A percentile compares a stretch with the other conserved stretches of the same genome.
Conservation (phyloP, 2,113 vertebrate species). For the Microcebus ravelobensis region DNA sequence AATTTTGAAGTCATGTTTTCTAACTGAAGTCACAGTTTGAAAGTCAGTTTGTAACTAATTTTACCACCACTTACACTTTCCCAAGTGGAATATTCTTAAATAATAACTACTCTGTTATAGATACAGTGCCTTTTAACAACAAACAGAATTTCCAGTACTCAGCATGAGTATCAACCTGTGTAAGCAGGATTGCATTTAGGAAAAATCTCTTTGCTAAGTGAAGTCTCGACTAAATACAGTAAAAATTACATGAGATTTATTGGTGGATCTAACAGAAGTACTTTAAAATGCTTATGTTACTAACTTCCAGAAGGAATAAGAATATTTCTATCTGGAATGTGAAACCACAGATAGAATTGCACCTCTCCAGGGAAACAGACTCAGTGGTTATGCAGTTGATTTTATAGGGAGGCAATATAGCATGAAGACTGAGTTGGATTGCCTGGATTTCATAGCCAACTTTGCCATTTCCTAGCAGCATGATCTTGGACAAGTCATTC, state of each 20-base stretch:
- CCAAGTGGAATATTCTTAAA: background rate
- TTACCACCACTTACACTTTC: slow-evolving; percentile 17
- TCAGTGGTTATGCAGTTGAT: slow-evolving; percentile 19
- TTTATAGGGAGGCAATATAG: background rate
- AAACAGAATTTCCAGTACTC: background rate
- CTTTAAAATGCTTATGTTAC: slow-evolving; percentile 60
- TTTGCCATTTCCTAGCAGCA: background rate
- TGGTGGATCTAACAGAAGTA: slow-evolving; percentile 17
- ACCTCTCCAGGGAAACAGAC: slow-evolving; percentile 24
- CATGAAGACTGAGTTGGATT: background rate
- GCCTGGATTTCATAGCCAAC: background rate
- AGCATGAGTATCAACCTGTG: background rate
- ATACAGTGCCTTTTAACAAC: background rate
- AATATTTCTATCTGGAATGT: slow-evolving; percentile 68
- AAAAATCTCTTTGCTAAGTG: slow-evolving; percentile 48
- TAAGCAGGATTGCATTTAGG: background rate
- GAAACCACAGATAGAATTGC: slow-evolving; percentile 62
- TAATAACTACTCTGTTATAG: background rate
- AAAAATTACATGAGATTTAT: slow-evolving; percentile 18
- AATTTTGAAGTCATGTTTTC: slow-evolving; percentile 37
- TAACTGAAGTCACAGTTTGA: background rate
- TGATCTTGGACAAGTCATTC: background rate
- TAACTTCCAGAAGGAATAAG: slow-evolving; percentile 55
- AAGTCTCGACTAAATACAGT: slow-evolving; percentile 39
- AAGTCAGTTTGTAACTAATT: slow-evolving; percentile 31